Base-by-base conservation (phyloP, 1,140 invertebrate genomes). In the Amyelois transitella region DNA sequence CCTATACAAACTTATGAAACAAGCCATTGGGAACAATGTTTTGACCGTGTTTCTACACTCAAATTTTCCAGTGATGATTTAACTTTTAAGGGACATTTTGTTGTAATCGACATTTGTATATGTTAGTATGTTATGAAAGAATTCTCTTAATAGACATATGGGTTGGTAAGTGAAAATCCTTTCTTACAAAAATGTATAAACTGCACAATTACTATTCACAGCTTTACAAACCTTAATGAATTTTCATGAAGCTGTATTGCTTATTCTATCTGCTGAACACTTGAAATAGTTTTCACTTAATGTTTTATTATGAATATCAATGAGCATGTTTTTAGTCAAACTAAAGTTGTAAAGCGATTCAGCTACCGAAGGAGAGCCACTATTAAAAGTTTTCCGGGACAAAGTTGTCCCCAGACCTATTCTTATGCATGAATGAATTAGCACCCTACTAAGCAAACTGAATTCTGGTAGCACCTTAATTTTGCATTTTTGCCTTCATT, bases 361-460 rank as follows among this genome's bases (percentile, higher is more conserved):
- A 53, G 52, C 38, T 49, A 22, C 44, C 58, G 43, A 63, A 57
- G 50, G 48, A 58, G 53, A 43, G 51, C 51, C 54, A 58, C 65
- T 64, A 64, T 64, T 68, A 64, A 64, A 68, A 68, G 65, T 64
- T 68, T 57, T 14, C 53, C 55, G 51, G 43, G 6, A 53, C 59
- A 25, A 59, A 59, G 65, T 58, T 53, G 32, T 19, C 38, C n/a
- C 25, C 14, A 21, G 17, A 32, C 18, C 58, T 55, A 68, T 62
- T 68, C 58, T 58, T 64, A 64, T 68, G 58, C 62, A 68, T 64
- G 62, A 61, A 64, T 58, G 58, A 58, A 58, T 68, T 64, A 67
- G 57, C 61, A 56, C 57, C 32, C 32, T 38, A 43, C 28, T 44
- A 38, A 53, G 56, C 53, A 56, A 59, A 62, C 25, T 53, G 47